phyloP scores from a whole-genome alignment of 2,888 invertebrate species.

The Plagodis pulveraria region DNA sequence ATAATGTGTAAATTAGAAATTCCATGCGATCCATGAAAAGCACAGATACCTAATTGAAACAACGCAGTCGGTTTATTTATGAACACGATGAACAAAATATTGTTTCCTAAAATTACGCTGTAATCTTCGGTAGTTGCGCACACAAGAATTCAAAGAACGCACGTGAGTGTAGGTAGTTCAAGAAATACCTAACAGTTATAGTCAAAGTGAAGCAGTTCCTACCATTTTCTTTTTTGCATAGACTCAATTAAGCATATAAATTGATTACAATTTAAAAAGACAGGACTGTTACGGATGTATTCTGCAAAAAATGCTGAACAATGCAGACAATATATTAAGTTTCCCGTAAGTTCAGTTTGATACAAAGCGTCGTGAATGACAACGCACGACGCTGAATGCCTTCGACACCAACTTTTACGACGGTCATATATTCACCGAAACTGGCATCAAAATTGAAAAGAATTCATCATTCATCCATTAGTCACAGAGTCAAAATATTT shows the following conservation, averaged over 20 bases:
- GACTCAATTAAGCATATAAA: constrained; percentile 25
- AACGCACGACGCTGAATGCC: constrained; percentile 71
- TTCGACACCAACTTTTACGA: constrained; percentile 78
- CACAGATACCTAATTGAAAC: constrained; percentile 42
- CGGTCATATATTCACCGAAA: constrained; percentile 76
- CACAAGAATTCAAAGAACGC: constrained; percentile 12
- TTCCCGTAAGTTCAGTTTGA: constrained; percentile 67
- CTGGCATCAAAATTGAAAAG: constrained; percentile 79
- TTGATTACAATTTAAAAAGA: constrained; percentile 25
- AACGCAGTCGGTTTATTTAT: constrained; percentile 36
- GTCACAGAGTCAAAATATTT: constrained; percentile 81
- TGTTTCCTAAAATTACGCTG: constrained; percentile 20
- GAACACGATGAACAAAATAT: constrained; percentile 31
- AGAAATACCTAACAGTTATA: constrained; percentile 26
- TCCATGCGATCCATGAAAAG: constrained; percentile 43
- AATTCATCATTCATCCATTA: constrained; percentile 83
- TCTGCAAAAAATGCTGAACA: constrained; percentile 42
- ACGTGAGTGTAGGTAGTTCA: constrained; percentile 34
- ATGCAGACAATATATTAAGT: constrained; percentile 53
- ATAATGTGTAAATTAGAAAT: constrained; percentile 36
- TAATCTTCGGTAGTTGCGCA: constrained; percentile 8
- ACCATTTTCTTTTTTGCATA: constrained; percentile 10
- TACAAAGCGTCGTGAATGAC: constrained; percentile 74
- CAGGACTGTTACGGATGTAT: constrained; percentile 47
- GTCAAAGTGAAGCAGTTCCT: constrained; percentile 5